Percentiles rank a stretch among this genome's conserved stretches.
phyloP scores from a whole-genome alignment of 2,797 vertebrate genomes.

The Molossus molossus region DNA sequence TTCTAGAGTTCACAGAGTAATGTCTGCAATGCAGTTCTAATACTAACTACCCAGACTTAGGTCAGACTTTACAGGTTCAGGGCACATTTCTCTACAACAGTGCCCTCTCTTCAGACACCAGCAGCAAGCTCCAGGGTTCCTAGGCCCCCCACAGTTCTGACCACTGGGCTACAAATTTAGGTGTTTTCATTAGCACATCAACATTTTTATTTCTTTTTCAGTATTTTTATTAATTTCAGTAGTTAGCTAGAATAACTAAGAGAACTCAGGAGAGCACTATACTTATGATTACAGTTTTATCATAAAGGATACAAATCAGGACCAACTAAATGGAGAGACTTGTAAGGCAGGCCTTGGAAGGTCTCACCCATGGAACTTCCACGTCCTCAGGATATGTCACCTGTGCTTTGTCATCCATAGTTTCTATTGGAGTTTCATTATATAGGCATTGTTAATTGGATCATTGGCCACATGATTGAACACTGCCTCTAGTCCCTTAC shows the following conservation, averaged over 20 bases:
- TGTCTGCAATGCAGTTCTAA: background rate
- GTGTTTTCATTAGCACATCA: background rate
- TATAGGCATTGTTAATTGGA: background rate
- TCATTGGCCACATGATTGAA: background rate
- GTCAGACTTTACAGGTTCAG: background rate
- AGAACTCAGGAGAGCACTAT: background rate
- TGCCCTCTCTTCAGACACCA: background rate
- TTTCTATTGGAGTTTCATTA: background rate
- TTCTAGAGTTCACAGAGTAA: conserved; percentile 30
- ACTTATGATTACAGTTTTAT: conserved; percentile 18
- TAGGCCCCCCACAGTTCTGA: background rate
- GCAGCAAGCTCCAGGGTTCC: background rate
- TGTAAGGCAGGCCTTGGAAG: background rate
- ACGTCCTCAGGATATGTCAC: background rate
- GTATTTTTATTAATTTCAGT: background rate
- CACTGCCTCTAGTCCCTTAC: background rate
- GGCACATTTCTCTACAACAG: background rate
- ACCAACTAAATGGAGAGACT: background rate
- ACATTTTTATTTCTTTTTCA: background rate
- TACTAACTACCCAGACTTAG: too few relatives aligned
- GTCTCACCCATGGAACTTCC: background rate
- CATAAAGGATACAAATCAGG: background rate
- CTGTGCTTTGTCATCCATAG: background rate
- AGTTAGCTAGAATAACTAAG: background rate
- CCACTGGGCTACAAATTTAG: background rate